Evolutionary conservation across 1,140 invertebrate species (phyloP), one percentile per base, ranked within the genome.

Genomic region (Asbolus verrucosus): DNA sequence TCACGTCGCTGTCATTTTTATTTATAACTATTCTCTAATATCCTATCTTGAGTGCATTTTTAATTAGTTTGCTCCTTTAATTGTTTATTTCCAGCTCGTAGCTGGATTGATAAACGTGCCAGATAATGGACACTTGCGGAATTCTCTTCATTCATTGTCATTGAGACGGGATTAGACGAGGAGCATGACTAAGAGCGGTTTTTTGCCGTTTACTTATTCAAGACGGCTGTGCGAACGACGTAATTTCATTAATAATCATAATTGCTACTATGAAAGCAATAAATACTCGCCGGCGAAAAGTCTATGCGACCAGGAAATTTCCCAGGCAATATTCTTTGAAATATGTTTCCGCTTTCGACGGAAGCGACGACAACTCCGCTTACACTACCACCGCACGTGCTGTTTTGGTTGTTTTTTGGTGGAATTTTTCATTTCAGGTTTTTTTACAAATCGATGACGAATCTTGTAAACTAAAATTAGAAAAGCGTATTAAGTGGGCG

Each of bases 21-120:
- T 27, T 65, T 39, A 65, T 65, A 43, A 65, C 36, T 21, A 39
- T 41, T 41, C 21, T 33, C 61, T 65, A 65, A 65, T 62, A 41
- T 15, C 24, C 13, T 30, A 21, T 41, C 36, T 65, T 27, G 11
- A 62, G 33, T 65, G 21, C 36, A 41, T 65, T 65, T 65, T 21
- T 41, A 30, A 65, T 65, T 65, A 36, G 31, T 60, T 38, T 16
- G 60, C 60, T 33, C 60, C 31, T 65, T 65, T 39, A 65, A 39
- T 65, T 65, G 36, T 41, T 38, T 46, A n/a, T 39, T 65, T 21
- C 46, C 46, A 54, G 24, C 46, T 54, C 46, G 41, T 46, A 19
- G 41, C 18, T 18, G 41, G 41, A 21, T 19, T 46, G 46, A 54
- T 54, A 27, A 14, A 54, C 46, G 46, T 54, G 46, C 19, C 11